Percentiles rank a stretch among this genome's conserved stretches.
phyloP scores from a whole-genome alignment of 2,888 invertebrate genomes.

The Petrolisthes cinctipes region DNA sequence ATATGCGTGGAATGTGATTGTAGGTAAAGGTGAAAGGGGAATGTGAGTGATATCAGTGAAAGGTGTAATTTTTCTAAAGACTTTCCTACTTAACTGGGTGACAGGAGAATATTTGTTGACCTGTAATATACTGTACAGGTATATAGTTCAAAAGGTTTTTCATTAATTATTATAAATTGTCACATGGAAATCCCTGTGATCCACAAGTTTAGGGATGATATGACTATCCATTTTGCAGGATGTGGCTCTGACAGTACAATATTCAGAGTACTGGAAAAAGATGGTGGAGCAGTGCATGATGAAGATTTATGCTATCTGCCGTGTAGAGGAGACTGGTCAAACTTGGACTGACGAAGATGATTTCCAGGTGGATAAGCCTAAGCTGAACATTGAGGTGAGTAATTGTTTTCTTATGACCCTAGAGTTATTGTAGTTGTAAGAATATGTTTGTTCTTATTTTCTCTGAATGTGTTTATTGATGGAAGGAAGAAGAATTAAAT shows the following conservation, averaged over 20 bases:
- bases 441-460: not conserved
- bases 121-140: not conserved
- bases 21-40: not conserved
- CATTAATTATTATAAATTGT: too few relatives aligned
- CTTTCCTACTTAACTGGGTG: too few relatives aligned
- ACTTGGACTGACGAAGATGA: constrained; percentile 82
- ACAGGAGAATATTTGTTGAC: too few relatives aligned
- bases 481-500: not conserved
- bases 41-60: not conserved
- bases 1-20: not conserved
- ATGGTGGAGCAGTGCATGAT: constrained; percentile 80
- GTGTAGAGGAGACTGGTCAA: constrained; percentile 80
- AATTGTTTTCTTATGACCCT: too few relatives aligned
- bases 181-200: too few relatives aligned
- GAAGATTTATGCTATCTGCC: constrained; percentile 81
- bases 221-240: constrained; percentile 35
- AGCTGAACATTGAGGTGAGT: constrained; percentile 76
- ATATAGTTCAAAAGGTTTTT: not conserved
- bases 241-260: constrained; percentile 76
- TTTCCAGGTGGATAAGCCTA: constrained; percentile 79
- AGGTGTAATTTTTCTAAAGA: not conserved
- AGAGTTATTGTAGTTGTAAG: too few relatives aligned
- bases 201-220: too few relatives aligned
- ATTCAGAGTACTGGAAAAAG: constrained; percentile 79
- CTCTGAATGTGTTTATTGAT: not conserved